Conservation (phyloP, 2,888 invertebrate species). For the Trachelus troglodyta region DNA sequence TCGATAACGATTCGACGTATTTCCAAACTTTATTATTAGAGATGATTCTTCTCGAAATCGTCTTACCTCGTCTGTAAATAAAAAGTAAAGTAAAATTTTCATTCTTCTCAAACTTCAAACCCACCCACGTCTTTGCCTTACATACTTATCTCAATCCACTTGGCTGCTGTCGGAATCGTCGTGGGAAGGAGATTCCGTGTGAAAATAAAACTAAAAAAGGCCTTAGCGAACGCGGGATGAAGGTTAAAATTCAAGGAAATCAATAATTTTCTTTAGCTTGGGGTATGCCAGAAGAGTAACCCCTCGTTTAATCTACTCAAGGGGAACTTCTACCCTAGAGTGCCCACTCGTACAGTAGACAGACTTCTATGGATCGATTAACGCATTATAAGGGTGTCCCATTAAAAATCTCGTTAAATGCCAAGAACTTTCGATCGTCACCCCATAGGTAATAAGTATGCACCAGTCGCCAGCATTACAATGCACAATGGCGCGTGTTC, state of each 20-base stretch:
- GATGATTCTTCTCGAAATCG: not conserved
- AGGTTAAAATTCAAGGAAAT: not conserved
- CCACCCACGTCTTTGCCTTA: not conserved
- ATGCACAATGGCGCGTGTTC: not conserved
- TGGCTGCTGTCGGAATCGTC: not conserved
- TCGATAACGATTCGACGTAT: not conserved
- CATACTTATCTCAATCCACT: not conserved
- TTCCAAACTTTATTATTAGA: not conserved
- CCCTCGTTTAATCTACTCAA: not conserved
- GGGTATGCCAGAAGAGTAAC: not conserved
- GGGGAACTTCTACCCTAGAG: not conserved
- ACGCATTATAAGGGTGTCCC: not conserved
- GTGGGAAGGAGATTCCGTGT: not conserved
- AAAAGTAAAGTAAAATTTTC: not conserved
- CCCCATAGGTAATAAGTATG: not conserved
- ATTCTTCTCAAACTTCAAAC: not conserved
- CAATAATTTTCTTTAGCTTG: not conserved
- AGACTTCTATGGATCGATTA: constrained; percentile 4
- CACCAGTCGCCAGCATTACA: not conserved
- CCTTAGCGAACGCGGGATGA: not conserved
- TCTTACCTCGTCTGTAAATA: not conserved
- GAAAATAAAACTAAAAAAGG: not conserved
- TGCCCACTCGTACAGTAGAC: not conserved
- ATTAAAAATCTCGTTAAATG: not conserved
- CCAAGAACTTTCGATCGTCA: not conserved